Base-by-base conservation (phyloP, 2,888 invertebrate genomes). In the Thelaira solivaga region DNA sequence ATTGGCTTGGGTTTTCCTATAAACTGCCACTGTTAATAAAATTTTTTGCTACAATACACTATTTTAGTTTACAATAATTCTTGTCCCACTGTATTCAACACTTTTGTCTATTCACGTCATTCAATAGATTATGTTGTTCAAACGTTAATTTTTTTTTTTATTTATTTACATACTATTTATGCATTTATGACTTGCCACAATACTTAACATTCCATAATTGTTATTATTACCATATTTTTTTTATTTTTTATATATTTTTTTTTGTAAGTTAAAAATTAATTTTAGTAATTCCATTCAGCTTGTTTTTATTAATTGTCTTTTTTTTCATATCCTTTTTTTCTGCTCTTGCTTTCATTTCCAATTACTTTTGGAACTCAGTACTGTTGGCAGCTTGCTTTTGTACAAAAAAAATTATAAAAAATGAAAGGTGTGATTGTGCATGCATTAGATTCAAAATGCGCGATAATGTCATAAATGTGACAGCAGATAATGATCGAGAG, bases 381-480 rank as follows among this genome's bases (percentile, higher is more conserved):
- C 8, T 29, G 20, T 18, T 13, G 29, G 7, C 41, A 13, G 45
- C 0, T 18, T 39, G 69, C 22, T 22, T 22, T 36, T 16, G 31
- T 47, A 10, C 8, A 7, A 24, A 24, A 51, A 13, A 36, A 36
- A 13, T 10, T 2, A 41, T 13, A 41, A 55, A 39, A 55, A 67
- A 65, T 55, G 47, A 62, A 71, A 69, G 68, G 69, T 75, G 75
- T 62, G 69, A 75, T 75, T 62, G 69, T 47, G 47, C 62, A 68
- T 85, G 80, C 81, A 79, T 83, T 81, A 81, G 83, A 84, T 85
- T 83, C 82, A 81, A 82, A 84, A 80, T 80, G 80, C 72, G 49
- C 81, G 85, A 86, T 85, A 85, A 82, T 83, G 85, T 86, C 85
- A 85, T 85, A 85, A 86, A 85, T 84, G 84, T 85, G 85, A 85